A percentile compares a stretch with the other conserved stretches of the same genome.
Evolutionary conservation across 35 echinoderm and acorn worm genomes (phyloP).

Genomic region (Holothuria glaberrima): DNA sequence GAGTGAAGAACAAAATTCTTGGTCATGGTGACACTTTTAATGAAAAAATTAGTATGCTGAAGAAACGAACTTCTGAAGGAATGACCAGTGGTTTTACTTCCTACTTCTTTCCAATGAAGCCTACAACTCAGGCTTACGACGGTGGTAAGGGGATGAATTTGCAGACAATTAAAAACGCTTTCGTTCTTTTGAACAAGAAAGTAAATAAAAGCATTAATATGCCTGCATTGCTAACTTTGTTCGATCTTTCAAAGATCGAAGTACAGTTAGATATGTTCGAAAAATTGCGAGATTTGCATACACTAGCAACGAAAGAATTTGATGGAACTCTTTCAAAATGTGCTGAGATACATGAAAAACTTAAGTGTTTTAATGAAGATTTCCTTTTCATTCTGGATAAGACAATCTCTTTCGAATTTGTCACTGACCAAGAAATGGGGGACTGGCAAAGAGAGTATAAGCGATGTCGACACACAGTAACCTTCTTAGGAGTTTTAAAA

Average conservation of each 20-base stretch:
- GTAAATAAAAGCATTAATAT: too few relatives aligned
- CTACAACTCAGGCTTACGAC: not conserved
- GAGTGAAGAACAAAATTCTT: constrained; percentile 62
- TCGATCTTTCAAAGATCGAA: too few relatives aligned
- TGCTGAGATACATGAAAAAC: too few relatives aligned
- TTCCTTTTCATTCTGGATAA: not conserved
- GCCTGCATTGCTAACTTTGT: too few relatives aligned
- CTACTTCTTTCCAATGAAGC: not conserved
- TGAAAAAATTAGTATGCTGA: not conserved
- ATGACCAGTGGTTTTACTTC: not conserved
- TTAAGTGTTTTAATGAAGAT: not conserved
- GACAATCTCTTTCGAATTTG: not conserved
- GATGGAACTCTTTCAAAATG: not conserved
- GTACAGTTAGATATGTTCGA: constrained; percentile 19
- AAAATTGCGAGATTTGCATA: not conserved
- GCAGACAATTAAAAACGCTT: too few relatives aligned
- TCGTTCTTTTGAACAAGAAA: too few relatives aligned
- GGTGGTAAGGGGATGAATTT: too few relatives aligned
- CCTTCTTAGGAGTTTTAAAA: not conserved
- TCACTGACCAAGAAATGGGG: not conserved
- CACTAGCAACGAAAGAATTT: not conserved
- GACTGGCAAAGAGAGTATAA: constrained; percentile 28
- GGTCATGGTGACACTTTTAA: constrained; percentile 41
- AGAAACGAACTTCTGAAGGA: not conserved
- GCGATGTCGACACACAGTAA: not conserved